Conservation (phyloP, 2,888 invertebrate genomes). For the Catocala nupta region DNA sequence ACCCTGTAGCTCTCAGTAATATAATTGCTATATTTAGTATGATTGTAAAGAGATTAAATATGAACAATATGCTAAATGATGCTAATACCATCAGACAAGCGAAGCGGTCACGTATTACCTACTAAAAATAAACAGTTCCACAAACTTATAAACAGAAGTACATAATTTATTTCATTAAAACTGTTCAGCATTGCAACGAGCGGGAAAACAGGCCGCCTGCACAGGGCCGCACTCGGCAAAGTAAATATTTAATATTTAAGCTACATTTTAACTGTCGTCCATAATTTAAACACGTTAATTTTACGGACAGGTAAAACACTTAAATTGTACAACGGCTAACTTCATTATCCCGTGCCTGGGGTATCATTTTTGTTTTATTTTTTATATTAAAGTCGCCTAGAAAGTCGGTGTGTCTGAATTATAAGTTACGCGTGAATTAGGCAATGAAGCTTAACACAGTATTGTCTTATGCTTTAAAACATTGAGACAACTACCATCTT, state of each 20-base stretch:
- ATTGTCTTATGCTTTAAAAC: no score
- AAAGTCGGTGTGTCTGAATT: neutral
- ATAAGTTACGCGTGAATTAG: neutral
- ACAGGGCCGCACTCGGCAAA: constrained; percentile 16
- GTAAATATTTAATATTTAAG: constrained; percentile 50
- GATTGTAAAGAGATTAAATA: no score
- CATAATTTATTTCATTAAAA: constrained; percentile 18
- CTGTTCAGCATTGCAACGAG: constrained; percentile 2
- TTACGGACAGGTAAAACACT: constrained; percentile 46
- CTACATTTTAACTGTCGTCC: constrained; percentile 47
- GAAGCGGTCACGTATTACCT: no score
- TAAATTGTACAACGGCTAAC: constrained; percentile 37
- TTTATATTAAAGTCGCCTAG: constrained; percentile 8
- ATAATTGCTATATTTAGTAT: no score
- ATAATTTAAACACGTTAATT: constrained; percentile 47
- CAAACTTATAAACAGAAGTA: constrained; percentile 7
- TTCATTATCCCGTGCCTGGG: constrained; percentile 32
- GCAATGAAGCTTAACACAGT: no score
- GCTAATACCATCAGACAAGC: no score
- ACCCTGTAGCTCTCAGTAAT: no score
- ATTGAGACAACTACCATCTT: no score
- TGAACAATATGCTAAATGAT: no score
- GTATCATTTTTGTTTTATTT: constrained; percentile 22
- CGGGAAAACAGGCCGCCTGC: constrained; percentile 8
- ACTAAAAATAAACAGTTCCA: constrained; percentile 4